Evolutionary conservation across 2,888 invertebrate species (phyloP), one percentile per base, ranked within the genome.

Genomic region (Eretmocerus hayati): DNA sequence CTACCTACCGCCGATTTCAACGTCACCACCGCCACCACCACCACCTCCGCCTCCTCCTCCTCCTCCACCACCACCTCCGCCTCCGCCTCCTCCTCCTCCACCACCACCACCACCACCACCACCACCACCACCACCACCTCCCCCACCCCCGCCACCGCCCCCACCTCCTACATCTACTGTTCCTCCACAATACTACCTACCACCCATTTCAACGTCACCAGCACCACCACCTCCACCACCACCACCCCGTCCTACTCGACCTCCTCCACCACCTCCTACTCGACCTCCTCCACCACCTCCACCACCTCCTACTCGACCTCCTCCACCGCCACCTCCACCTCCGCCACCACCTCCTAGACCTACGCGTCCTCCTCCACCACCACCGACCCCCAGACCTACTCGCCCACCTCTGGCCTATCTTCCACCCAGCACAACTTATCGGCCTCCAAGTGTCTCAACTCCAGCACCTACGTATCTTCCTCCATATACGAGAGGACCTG

Each of bases 381-480:
- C 51, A 1, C 45, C 48, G 0, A 47, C 54, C 4, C 48, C 50
- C 1, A 26, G 45, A 15, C 43, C 55, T 2, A 42, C 45, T 1
- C 42, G 45, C 2, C 31, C 45, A 6, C 55, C 55, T 6, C 57
- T 55, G 15, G 53, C 56, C 4, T 58, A 58, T 30, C 41, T 57
- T 36, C 61, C 61, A n/a, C 62, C 62, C 3, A 16, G 47, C 15
- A 20, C 40, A 21, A 20, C 36, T 2, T n/a, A 32, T 15, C 26
- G 18, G 15, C 39, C 49, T 5, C 26, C 46, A 15, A 40, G 46
- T 15, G 4, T 43, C 15, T 52, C 56, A 8, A 53, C 54, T 1
- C 56, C 54, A 1, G 54, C 56, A 1, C 52, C 56, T 19, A 58
- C 55, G 5, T 55, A 55, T 42, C 35, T 55, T 5, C 55, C 50